Evolutionary conservation across 1,140 invertebrate genomes (phyloP).

Genomic region (Drosophila serrata): DNA sequence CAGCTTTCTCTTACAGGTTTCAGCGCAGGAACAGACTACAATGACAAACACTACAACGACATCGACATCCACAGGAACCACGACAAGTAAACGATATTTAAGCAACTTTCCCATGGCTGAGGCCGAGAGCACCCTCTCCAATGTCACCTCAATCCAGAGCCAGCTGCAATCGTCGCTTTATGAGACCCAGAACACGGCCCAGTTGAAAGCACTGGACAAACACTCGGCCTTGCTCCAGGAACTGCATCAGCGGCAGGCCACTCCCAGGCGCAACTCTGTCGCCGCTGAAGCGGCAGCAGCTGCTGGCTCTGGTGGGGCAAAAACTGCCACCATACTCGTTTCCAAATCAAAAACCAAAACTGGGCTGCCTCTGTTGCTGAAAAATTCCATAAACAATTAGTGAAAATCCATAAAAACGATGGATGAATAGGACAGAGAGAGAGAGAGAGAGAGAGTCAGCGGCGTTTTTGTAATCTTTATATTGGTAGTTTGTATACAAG

Average conservation of each 20-base stretch:
- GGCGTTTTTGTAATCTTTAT: slow-evolving; percentile 77
- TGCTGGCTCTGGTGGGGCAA: slow-evolving; percentile 58
- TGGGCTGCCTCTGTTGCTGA: slow-evolving; percentile 84
- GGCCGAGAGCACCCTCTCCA: slow-evolving; percentile 84
- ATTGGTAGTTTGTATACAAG: slow-evolving; percentile 77
- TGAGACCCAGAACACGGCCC: slow-evolving; percentile 68
- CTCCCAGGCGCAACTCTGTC: slow-evolving; percentile 40
- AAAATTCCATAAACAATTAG: slow-evolving; percentile 85
- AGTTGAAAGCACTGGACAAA: slow-evolving; percentile 75
- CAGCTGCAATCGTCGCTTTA: slow-evolving; percentile 84
- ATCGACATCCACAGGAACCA: slow-evolving; percentile 62
- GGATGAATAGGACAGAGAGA: slow-evolving; percentile 3
- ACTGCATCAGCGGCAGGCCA: slow-evolving; percentile 74
- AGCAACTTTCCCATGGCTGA: slow-evolving; percentile 77
- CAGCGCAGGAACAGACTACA: slow-evolving; percentile 78
- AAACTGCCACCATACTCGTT: slow-evolving; percentile 85
- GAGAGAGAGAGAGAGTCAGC: slow-evolving; percentile 38
- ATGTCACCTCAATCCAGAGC: slow-evolving; percentile 84
- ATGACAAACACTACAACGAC: slow-evolving; percentile 74
- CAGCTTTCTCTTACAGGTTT: slow-evolving; percentile 58
- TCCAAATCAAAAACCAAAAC: slow-evolving; percentile 86
- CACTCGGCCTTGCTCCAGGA: slow-evolving; percentile 77
- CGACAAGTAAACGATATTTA: slow-evolving; percentile 81
- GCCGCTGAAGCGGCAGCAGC: slow-evolving; percentile 49
- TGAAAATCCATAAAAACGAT: slow-evolving; percentile 6